phyloP scores from a whole-genome alignment of 1,140 invertebrate genomes.

The Drosophila mayri region DNA sequence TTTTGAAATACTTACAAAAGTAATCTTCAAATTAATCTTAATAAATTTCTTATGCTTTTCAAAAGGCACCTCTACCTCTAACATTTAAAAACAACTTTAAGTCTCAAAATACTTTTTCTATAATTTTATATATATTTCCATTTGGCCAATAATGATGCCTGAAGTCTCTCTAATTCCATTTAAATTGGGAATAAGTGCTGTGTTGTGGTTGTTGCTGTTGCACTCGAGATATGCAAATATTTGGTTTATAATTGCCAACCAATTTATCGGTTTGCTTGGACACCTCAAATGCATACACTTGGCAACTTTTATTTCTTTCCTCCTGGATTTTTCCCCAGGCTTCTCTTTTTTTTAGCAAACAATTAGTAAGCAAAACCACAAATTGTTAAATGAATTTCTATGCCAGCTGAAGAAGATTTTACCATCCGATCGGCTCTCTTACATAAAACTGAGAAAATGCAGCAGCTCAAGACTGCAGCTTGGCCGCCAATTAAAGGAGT shows the following conservation, averaged over 20 bases:
- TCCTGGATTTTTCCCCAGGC: neutral
- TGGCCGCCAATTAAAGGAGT: constrained; percentile 65
- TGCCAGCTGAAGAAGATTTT: constrained; percentile 39
- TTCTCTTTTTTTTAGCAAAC: constrained; percentile 26
- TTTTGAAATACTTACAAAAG: neutral
- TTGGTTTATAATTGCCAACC: constrained; percentile 55
- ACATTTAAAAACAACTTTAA: neutral
- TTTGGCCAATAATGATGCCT: constrained; percentile 25
- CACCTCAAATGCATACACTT: constrained; percentile 47
- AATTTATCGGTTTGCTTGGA: constrained; percentile 50
- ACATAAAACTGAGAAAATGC: constrained; percentile 22
- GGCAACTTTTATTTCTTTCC: constrained; percentile 14
- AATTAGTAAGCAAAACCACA: constrained; percentile 68
- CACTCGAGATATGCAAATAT: constrained; percentile 50
- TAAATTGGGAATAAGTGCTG: constrained; percentile 34
- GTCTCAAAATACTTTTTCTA: neutral
- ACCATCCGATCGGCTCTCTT: constrained; percentile 36
- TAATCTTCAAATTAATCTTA: neutral
- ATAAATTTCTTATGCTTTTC: neutral
- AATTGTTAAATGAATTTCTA: constrained; percentile 73
- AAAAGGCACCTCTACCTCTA: neutral
- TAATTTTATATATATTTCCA: constrained; percentile 6
- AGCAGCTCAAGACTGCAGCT: constrained; percentile 30
- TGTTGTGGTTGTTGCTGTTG: constrained; percentile 5
- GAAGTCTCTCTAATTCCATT: constrained; percentile 41